Base-by-base conservation (phyloP, 2,797 vertebrate genomes). In the Cetoscarus ocellatus region DNA sequence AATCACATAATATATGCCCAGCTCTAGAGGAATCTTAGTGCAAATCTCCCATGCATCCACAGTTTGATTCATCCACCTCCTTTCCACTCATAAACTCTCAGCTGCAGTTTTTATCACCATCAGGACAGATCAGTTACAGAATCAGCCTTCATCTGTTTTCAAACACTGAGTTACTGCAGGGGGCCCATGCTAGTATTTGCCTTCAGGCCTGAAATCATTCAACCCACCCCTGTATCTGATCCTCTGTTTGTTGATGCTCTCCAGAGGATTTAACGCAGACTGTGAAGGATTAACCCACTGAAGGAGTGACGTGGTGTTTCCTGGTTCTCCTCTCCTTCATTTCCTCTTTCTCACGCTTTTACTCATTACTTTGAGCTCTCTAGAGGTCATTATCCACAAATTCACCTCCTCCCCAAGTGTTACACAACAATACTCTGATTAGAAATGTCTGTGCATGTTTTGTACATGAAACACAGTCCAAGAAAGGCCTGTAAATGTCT, bases 291-390 rank as follows among this genome's bases (percentile, higher is more conserved):
- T 59, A 58, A 13, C 68, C 56, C 68, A 42, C 50, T 74, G 60
- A 48, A 51, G 45, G 67, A 49, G 52, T 76, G 73, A 74, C 58
- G 66, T 65, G 50, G 47, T 64, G 59, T 87, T 90, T 88, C 80
- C 80, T 88, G 80, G 39, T 67, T 79, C 71, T 60, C 71, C 50
- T 66, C 67, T 63, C 8, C 43, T 77, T 68, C 67, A 75, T 70
- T 84, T 84, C 69, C 80, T 83, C 61, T 87, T 90, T 90, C 88
- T 79, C 86, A 90, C 17, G 56, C 76, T 85, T 75, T 80, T 49
- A 62, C 54, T 68, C 50, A 34, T 56, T 55, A 69, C 52, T 48
- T 49, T 54, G 68, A 66, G 3, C 36, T 81, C 85, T 52, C 71
- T 15, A 13, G 43, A 60, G 80, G 39, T 52, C 42, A 1, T 50